Evolutionary conservation across 2,888 invertebrate genomes (phyloP), one percentile per base, ranked within the genome.

Genomic region (Pherbina coryleti): DNA sequence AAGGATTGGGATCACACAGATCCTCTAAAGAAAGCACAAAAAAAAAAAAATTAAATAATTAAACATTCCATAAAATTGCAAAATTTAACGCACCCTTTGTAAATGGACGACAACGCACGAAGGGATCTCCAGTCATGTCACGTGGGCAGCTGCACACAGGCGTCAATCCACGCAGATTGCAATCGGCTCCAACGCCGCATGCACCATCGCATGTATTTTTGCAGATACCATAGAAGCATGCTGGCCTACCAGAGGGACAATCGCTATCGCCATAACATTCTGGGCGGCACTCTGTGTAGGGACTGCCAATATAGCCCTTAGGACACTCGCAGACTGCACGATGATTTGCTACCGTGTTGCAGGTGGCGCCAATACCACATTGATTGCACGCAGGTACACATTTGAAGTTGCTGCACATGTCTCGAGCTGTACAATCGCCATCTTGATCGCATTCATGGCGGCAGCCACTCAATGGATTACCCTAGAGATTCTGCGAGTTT

Each of bases 61-160:
- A 74, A 17, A 57, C 2, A 14, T 22, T 55, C n/a, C 60, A 67
- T 57, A 31, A n/a, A 19, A 62, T 19, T 62, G 11, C 49, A 34
- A n/a, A 25, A 64, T 17, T 9, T 2, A 28, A 92, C 80, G 53
- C 89, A 95, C 95, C 92, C 85, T 94, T 93, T 88, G 93, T 94
- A 86, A 96, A 96, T 81, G 94, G 95, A 83, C 96, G 92, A 90
- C 96, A 96, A 86, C 92, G 92, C 2, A 93, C 91, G 89, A 96
- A 96, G 4, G 96, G 96, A 91, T 96, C 94, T 1, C 96, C 96
- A 31, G 96, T 96, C 94, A 95, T 96, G 85, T 95, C 94, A 85
- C 92, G 93, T 0, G 96, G 96, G 88, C 96, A 97, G 77, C 95
- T 95, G 89, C 96, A 97, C 19, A 96, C 93, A 0, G 96, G 95